A percentile compares a stretch with the other conserved stretches of the same genome.
These are phyloP conservation scores for Cacajao melanocephalus DNA, from an alignment of 2,797 vertebrate species.

Conservation along the genomic window DNA sequence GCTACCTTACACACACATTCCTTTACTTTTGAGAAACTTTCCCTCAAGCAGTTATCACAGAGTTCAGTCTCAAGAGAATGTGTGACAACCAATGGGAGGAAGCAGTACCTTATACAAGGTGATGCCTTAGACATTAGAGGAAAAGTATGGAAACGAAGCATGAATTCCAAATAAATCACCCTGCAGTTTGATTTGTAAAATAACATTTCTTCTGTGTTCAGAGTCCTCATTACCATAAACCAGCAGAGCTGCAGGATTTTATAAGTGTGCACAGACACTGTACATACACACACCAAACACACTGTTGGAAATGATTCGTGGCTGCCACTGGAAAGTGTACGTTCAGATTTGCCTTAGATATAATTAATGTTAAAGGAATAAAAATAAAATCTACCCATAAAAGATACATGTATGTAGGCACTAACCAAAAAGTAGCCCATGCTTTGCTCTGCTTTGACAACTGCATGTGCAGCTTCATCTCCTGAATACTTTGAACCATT, in stretches of 20 bases:
- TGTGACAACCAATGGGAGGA: not conserved
- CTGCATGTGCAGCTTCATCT: not conserved
- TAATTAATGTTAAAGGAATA: not conserved
- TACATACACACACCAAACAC: no score
- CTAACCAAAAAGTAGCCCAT: not conserved
- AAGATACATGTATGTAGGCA: not conserved
- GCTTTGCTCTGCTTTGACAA: not conserved
- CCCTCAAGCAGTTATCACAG: not conserved
- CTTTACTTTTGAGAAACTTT: conserved; percentile 21
- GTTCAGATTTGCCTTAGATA: not conserved
- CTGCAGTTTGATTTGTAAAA: conserved; percentile 20
- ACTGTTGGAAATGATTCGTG: not conserved
- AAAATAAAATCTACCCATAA: not conserved
- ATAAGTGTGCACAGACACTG: not conserved
- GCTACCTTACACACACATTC: not conserved
- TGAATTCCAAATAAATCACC: conserved; percentile 42
- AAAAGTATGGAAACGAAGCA: not conserved
- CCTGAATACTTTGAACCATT: not conserved
- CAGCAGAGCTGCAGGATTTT: not conserved
- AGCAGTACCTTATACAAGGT: not conserved
- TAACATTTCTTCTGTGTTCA: not conserved
- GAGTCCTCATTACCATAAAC: conserved; percentile 51
- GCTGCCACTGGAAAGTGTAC: not conserved
- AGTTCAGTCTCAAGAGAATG: conserved; percentile 11
- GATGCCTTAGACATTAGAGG: conserved; percentile 23